Evolutionary conservation across 2,797 vertebrate species (phyloP).

Genomic region (Liasis olivaceus): DNA sequence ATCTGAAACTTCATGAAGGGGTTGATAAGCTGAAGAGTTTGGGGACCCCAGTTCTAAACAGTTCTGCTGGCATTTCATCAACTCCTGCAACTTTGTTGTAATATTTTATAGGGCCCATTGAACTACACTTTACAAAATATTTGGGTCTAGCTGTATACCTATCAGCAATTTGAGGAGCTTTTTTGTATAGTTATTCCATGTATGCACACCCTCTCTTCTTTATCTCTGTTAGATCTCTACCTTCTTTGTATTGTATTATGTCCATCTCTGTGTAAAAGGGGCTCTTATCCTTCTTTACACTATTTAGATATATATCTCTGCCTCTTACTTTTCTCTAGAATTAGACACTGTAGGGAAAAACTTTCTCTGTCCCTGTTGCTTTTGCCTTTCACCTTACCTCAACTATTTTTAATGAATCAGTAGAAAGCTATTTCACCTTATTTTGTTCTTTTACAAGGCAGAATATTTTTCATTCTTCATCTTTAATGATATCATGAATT

Average conservation of each 20-base stretch:
- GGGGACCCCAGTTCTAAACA: not conserved
- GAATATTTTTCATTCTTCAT: too few relatives aligned
- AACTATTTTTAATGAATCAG: too few relatives aligned
- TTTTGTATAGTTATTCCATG: not conserved
- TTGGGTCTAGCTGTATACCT: not conserved
- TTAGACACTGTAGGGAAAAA: not conserved
- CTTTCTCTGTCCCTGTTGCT: too few relatives aligned
- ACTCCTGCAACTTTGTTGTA: not conserved
- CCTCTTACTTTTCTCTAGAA: not conserved
- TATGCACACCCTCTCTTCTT: not conserved
- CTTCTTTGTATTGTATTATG: not conserved
- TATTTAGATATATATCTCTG: not conserved
- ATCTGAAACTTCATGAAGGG: not conserved
- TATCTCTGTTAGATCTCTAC: not conserved
- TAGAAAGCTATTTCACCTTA: too few relatives aligned
- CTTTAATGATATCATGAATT: too few relatives aligned
- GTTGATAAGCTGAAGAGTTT: not conserved
- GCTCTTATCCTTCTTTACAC: not conserved
- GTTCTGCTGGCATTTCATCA: not conserved
- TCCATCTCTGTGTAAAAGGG: not conserved
- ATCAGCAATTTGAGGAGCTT: not conserved
- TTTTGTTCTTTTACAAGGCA: too few relatives aligned
- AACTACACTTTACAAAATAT: not conserved
- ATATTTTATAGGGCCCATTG: not conserved
- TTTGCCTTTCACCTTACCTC: too few relatives aligned